Percentiles rank a stretch among this genome's conserved stretches.
Evolutionary conservation across 2,113 vertebrate species (phyloP).

Genomic region (Fulica atra): DNA sequence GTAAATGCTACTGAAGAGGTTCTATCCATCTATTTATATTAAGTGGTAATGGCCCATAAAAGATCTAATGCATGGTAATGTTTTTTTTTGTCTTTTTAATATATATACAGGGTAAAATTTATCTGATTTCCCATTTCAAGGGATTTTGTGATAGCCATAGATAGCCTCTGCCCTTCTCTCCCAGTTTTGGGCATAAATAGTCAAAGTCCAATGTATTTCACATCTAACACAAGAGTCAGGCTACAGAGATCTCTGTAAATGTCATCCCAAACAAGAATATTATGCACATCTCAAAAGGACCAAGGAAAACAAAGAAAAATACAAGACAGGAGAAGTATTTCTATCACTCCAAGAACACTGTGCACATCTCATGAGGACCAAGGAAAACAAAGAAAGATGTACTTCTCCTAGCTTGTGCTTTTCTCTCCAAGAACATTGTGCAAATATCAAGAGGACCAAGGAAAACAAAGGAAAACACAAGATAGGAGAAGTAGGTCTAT

Average conservation of each 20-base stretch:
- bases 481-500: background rate
- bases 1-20: background rate
- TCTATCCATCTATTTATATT: background rate
- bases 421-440: background rate
- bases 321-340: background rate
- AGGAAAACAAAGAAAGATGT: too few species aligned
- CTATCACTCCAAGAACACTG: background rate
- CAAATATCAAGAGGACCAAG: background rate
- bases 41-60: background rate
- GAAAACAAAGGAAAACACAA: background rate
- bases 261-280: background rate
- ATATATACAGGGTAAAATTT: background rate
- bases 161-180: too few species aligned
- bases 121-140: background rate
- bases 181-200: background rate
- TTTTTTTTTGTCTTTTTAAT: background rate
- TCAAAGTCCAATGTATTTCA: background rate
- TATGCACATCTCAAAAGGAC: background rate
- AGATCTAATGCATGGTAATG: background rate
- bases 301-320: background rate
- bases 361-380: too few species aligned
- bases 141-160: background rate
- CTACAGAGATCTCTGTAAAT: background rate
- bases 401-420: too few species aligned
- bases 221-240: background rate